These are phyloP conservation scores for Cygnus buccinator DNA, from an alignment of 2,113 vertebrate species.

Conservation along the genomic window DNA sequence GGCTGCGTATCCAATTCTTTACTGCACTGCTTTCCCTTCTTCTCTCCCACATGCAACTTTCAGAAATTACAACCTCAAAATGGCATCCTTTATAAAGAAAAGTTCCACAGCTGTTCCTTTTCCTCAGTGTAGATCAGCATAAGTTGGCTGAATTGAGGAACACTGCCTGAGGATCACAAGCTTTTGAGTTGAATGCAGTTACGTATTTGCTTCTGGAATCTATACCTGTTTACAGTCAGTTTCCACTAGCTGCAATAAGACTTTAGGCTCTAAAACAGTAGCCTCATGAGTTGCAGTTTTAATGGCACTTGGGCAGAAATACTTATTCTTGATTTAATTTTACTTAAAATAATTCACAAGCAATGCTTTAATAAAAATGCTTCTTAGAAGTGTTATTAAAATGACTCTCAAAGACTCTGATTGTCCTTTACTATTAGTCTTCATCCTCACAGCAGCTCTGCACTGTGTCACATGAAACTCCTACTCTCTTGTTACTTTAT, in stretches of 20 bases:
- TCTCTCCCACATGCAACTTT: neutral
- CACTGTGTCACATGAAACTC: conserved; percentile 19
- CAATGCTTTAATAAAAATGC: neutral
- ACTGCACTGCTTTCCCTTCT: neutral
- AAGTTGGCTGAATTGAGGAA: neutral
- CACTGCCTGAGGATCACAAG: neutral
- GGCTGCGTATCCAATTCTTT: neutral
- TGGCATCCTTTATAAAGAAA: neutral
- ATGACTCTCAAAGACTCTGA: neutral
- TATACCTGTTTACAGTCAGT: neutral
- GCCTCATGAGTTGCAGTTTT: neutral
- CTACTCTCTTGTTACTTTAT: conserved; percentile 35
- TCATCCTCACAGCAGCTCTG: neutral
- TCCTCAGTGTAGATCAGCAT: neutral
- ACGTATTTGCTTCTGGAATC: neutral
- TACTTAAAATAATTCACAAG: neutral
- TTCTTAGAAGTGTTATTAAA: neutral
- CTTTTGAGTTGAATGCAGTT: neutral
- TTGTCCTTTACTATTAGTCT: neutral
- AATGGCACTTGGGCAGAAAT: neutral
- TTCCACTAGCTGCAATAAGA: neutral
- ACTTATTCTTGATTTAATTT: neutral
- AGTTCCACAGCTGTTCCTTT: neutral
- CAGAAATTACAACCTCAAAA: neutral
- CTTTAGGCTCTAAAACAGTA: neutral